Evolutionary conservation across 2,113 vertebrate species (phyloP).

Genomic region (Sceloporus undulatus): DNA sequence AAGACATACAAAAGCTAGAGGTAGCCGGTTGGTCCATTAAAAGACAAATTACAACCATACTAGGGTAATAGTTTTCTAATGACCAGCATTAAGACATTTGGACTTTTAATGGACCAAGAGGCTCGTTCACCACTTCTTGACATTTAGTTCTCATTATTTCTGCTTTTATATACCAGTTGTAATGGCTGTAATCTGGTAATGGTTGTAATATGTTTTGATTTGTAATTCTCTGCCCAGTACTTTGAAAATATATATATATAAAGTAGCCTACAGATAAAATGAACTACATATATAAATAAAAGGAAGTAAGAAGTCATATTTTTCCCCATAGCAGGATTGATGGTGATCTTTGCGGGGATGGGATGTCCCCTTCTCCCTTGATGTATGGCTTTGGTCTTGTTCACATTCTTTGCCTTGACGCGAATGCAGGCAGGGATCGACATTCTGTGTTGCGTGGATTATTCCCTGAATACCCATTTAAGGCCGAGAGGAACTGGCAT

Average conservation of each 20-base stretch:
- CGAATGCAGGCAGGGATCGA: neutral
- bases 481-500: constrained; percentile 23
- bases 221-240: neutral
- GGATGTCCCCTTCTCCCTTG: neutral
- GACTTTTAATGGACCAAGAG: too few relatives aligned
- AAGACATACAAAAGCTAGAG: neutral
- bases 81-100: too few relatives aligned
- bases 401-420: neutral
- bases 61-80: neutral
- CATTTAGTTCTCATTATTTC: too few relatives aligned
- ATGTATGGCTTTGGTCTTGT: neutral
- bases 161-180: too few relatives aligned
- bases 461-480: neutral
- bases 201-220: neutral
- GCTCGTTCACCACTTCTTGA: too few relatives aligned
- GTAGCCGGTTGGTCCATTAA: neutral
- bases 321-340: neutral
- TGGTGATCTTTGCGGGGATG: neutral
- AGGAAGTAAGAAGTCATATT: neutral
- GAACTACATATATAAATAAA: neutral
- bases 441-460: too few relatives aligned
- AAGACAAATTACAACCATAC: neutral
- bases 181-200: too few relatives aligned
- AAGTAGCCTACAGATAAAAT: neutral
- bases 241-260: neutral